A percentile compares a stretch with the other conserved stretches of the same genome.
Conservation (phyloP, 2,797 vertebrate genomes). For the Carcharodon carcharias region DNA sequence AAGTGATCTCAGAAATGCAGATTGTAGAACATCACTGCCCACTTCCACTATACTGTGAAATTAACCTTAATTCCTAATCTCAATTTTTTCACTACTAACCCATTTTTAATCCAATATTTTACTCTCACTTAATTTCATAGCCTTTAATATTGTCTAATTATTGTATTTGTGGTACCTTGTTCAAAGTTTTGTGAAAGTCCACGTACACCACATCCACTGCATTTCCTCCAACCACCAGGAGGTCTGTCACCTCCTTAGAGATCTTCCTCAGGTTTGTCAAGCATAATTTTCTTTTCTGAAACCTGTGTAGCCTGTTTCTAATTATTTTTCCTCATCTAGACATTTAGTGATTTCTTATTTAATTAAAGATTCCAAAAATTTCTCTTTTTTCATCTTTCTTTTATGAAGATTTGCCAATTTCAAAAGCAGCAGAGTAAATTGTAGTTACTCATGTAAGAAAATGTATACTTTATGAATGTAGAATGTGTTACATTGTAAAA, state of each 20-base stretch:
- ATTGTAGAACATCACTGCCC: no score
- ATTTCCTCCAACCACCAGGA: neutral
- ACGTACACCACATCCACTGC: neutral
- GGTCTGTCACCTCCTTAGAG: neutral
- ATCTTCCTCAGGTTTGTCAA: neutral
- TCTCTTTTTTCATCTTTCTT: neutral
- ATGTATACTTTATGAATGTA: neutral
- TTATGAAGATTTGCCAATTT: neutral
- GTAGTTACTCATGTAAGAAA: neutral
- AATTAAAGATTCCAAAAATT: neutral
- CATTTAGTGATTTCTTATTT: neutral
- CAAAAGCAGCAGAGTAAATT: neutral
- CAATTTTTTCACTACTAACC: neutral
- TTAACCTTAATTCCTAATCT: neutral
- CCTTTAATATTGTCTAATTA: neutral
- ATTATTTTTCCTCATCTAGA: neutral
- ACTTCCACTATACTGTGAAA: no score
- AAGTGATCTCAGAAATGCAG: no score
- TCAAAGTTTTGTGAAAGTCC: neutral
- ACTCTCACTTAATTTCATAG: neutral
- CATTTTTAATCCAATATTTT: neutral
- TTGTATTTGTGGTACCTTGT: neutral
- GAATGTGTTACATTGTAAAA: neutral
- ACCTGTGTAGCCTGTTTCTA: neutral
- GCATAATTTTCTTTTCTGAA: neutral